Conservation (phyloP, 2,888 invertebrate genomes). For the Melinopterus prodromus region DNA sequence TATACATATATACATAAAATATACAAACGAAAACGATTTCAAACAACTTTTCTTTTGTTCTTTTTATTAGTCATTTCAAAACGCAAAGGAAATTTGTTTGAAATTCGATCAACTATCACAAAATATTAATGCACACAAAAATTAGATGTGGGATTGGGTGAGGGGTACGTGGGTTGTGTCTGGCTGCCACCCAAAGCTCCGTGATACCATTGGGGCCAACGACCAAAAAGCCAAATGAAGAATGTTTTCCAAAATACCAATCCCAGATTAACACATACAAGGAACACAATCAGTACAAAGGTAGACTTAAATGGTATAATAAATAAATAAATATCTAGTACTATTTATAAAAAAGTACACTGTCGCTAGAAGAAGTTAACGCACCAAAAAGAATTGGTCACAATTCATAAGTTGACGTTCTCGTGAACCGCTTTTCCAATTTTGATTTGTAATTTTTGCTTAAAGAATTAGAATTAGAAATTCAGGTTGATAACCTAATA, state of each 20-base stretch:
- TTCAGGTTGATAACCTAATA: too few species aligned
- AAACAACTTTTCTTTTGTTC: slow-evolving; percentile 5
- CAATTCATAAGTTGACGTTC: too few species aligned
- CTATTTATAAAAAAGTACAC: too few species aligned
- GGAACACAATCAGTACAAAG: neutral
- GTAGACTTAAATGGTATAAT: neutral
- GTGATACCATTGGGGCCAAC: neutral
- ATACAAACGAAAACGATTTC: slow-evolving; percentile 11
- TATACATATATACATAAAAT: slow-evolving; percentile 24
- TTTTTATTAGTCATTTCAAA: too few species aligned
- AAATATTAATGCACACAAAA: neutral
- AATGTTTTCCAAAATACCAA: neutral
- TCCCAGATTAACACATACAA: slow-evolving; percentile 6
- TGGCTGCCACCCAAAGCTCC: neutral
- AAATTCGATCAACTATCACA: neutral
- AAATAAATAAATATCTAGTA: slow-evolving; percentile 20
- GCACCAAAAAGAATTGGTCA: too few species aligned
- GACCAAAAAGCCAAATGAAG: neutral
- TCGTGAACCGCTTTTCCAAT: too few species aligned
- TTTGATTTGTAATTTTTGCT: too few species aligned
- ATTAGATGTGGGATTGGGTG: neutral
- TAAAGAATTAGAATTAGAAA: too few species aligned
- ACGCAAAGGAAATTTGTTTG: neutral
- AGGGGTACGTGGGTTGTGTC: neutral
- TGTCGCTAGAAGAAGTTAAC: too few species aligned